Percentiles rank a stretch among this genome's conserved stretches.
These are phyloP conservation scores for Progne subis DNA, from an alignment of 2,113 vertebrate species.

Conservation along the genomic window DNA sequence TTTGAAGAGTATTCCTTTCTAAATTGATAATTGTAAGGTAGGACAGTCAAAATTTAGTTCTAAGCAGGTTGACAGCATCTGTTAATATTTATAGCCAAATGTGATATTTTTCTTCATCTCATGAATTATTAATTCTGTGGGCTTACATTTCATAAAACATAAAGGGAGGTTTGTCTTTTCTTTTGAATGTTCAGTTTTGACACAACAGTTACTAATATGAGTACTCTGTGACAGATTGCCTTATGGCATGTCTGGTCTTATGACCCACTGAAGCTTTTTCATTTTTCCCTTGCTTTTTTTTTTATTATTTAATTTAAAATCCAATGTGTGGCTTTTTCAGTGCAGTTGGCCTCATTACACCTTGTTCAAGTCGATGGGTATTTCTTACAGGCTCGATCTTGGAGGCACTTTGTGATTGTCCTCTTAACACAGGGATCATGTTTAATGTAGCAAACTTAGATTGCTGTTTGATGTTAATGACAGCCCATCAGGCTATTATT, in stretches of 20 bases:
- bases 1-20: slow-evolving; percentile 18
- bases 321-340: not conserved
- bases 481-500: slow-evolving; percentile 64
- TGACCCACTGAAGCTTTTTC: slow-evolving; percentile 36
- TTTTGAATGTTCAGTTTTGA: slow-evolving; percentile 64
- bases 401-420: slow-evolving; percentile 51
- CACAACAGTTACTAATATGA: slow-evolving; percentile 64
- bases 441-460: slow-evolving; percentile 69
- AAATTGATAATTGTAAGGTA: slow-evolving; percentile 21
- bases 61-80: slow-evolving; percentile 9
- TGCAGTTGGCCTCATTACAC: slow-evolving; percentile 39
- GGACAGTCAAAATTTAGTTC: slow-evolving; percentile 17
- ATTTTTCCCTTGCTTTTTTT: not conserved
- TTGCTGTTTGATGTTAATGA: slow-evolving; percentile 70
- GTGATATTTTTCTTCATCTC: slow-evolving; percentile 39
- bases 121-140: slow-evolving; percentile 61
- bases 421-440: slow-evolving; percentile 58
- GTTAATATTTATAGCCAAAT: slow-evolving; percentile 69
- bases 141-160: slow-evolving; percentile 62
- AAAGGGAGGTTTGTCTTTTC: slow-evolving; percentile 67
- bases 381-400: slow-evolving; percentile 28
- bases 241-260: slow-evolving; percentile 54
- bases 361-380: slow-evolving; percentile 17
- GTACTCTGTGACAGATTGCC: slow-evolving; percentile 59
- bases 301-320: not conserved